Evolutionary conservation across 2,113 vertebrate species (phyloP), one percentile per base, ranked within the genome.

Genomic region (Sminthopsis crassicaudata): DNA sequence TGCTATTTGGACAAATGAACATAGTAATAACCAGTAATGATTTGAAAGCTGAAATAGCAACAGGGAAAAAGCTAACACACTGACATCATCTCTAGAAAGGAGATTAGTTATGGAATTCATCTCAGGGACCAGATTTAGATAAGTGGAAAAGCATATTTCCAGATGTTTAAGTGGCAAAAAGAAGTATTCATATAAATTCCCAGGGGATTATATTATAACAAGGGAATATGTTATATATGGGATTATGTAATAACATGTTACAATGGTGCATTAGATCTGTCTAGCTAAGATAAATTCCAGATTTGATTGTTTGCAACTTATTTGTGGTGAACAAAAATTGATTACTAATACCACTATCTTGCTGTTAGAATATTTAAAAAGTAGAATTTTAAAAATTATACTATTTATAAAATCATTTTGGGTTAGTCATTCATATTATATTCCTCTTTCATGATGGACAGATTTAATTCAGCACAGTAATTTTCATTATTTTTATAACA

Each of bases 11-110:
- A 23, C 76, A 11, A 4, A 3, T 30, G 16, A 89, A n/a, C 27
- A 36, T 30, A 90, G 84, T 48, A 93, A 76, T 22, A 5, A 50
- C 25, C 53, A 42, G 26, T 2, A 12, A 19, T n/a, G 57, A 53
- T 23, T 90, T 88, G 53, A 92, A 92, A 84, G 89, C 27, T 24
- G 50, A 46, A 3, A 76, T 0, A 94, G 89, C 8, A 51, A 46
- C n/a, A 84, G 67, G 46, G 19, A 89, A 94, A 94, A 46, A 16
- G 50, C 22, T 11, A 84, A 89, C 55, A 10, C 14, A 53, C 53
- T 8, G 96, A 51, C 0, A 19, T 93, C 30, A 67, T 53, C 46
- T 95, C 94, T 84, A 42, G 55, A 93, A 90, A 92, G 54, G 93
- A 57, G 46, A 2, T 55, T 52, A 57, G 10, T 84, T 57, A 26